Conservation (phyloP, 2,888 invertebrate genomes). For the Spodoptera littoralis region DNA sequence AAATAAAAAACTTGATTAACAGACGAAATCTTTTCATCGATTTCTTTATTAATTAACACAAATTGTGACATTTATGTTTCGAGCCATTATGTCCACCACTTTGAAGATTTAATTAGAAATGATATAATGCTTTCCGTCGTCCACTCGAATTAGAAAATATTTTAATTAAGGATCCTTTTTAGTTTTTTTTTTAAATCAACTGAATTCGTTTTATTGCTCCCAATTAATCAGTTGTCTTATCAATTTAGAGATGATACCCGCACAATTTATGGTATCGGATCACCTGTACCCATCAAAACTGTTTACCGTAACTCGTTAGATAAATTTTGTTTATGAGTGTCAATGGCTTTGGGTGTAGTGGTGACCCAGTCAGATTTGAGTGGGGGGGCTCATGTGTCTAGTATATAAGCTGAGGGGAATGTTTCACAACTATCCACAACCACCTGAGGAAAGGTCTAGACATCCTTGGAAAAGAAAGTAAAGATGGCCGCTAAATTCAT, state of each 20-base stretch:
- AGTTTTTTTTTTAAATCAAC: slow-evolving; percentile 39
- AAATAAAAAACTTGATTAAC: slow-evolving; percentile 24
- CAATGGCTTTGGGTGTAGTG: slow-evolving; percentile 74
- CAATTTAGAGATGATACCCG: slow-evolving; percentile 57
- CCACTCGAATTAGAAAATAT: slow-evolving; percentile 34
- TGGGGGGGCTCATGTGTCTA: slow-evolving; percentile 77
- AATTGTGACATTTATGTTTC: slow-evolving; percentile 35
- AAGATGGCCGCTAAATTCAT: slow-evolving; percentile 77
- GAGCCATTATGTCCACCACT: slow-evolving; percentile 20
- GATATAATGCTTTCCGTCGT: slow-evolving; percentile 26
- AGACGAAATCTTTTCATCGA: slow-evolving; percentile 19
- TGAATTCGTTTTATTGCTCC: slow-evolving; percentile 47
- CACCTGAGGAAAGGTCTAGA: slow-evolving; percentile 74
- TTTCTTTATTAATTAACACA: slow-evolving; percentile 35
- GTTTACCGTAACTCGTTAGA: slow-evolving; percentile 78
- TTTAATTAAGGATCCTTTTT: slow-evolving; percentile 40
- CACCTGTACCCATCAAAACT: slow-evolving; percentile 70
- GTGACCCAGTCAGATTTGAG: slow-evolving; percentile 74
- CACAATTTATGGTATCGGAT: slow-evolving; percentile 73
- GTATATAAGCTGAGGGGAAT: slow-evolving; percentile 83
- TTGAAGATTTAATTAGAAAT: slow-evolving; percentile 40
- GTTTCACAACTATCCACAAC: slow-evolving; percentile 77
- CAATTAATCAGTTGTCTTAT: slow-evolving; percentile 60
- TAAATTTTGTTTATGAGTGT: slow-evolving; percentile 79
- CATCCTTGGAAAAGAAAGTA: slow-evolving; percentile 60